Evolutionary conservation across 2,113 vertebrate genomes (phyloP).

Genomic region (Serilophus lunatus): DNA sequence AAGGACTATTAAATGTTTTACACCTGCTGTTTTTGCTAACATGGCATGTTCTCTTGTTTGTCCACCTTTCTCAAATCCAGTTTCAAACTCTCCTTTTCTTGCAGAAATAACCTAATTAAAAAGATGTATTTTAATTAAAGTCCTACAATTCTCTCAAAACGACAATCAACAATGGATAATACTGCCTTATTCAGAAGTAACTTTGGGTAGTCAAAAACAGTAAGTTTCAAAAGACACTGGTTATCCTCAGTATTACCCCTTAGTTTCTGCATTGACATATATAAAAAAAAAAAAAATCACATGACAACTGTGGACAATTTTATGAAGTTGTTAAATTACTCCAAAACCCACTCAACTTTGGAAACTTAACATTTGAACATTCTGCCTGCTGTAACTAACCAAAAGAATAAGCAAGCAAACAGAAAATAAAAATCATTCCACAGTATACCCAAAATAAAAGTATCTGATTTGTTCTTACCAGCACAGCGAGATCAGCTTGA

Average conservation of each 20-base stretch:
- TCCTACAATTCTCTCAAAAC: neutral
- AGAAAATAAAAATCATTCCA: neutral
- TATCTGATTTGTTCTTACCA: conserved; percentile 79
- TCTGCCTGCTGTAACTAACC: neutral
- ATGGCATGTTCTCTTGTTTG: conserved; percentile 98
- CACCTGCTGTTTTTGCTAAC: conserved; percentile 98
- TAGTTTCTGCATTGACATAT: neutral
- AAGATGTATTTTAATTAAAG: neutral
- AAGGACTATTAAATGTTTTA: conserved; percentile 97
- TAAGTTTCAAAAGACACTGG: neutral
- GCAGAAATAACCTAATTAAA: conserved; percentile 92
- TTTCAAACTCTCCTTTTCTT: conserved; percentile 99
- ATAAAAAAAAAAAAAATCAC: neutral
- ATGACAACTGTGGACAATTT: neutral
- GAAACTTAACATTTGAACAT: neutral
- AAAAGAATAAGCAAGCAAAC: neutral
- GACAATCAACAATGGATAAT: neutral
- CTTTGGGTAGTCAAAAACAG: neutral
- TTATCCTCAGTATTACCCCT: neutral
- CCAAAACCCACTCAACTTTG: neutral
- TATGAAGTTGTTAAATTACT: neutral
- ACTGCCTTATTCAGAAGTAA: neutral
- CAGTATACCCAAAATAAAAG: neutral
- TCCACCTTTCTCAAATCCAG: conserved; percentile 98
- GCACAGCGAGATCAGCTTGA: conserved; percentile 95